Evolutionary conservation across 2,888 invertebrate species (phyloP).

Genomic region (Philopedon plagiatum): DNA sequence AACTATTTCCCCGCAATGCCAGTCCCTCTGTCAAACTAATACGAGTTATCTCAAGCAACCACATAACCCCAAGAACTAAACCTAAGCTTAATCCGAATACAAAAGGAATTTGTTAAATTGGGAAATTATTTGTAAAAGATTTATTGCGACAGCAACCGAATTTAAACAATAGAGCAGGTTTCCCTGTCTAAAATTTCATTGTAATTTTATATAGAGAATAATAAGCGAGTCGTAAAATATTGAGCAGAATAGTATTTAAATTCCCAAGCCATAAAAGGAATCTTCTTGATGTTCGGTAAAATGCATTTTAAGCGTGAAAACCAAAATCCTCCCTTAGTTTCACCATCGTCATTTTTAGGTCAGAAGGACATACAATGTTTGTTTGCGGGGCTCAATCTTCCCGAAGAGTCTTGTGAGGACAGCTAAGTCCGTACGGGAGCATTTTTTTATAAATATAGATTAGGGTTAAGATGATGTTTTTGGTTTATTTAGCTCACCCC

Average conservation of each 20-base stretch:
- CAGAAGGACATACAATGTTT: too few relatives aligned
- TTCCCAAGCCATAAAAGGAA: too few relatives aligned
- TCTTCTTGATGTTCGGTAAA: too few relatives aligned
- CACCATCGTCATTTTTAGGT: too few relatives aligned
- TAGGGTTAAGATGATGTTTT: too few relatives aligned
- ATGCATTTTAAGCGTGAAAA: too few relatives aligned
- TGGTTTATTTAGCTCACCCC: too few relatives aligned
- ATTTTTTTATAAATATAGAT: too few relatives aligned
- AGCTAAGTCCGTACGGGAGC: too few relatives aligned
- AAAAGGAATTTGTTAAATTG: constrained; percentile 16
- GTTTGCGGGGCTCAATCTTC: too few relatives aligned
- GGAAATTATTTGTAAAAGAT: constrained; percentile 27
- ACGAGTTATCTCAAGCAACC: neutral
- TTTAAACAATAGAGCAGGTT: constrained; percentile 2
- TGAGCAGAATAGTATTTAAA: neutral
- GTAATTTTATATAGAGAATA: neutral
- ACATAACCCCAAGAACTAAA: constrained; percentile 11
- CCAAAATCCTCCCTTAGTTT: too few relatives aligned
- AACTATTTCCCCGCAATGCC: neutral
- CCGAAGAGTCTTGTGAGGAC: too few relatives aligned
- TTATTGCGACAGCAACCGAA: constrained; percentile 1
- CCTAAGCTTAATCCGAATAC: constrained; percentile 10
- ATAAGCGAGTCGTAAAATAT: neutral
- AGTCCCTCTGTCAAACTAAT: neutral
- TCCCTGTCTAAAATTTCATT: neutral